Percentiles rank a stretch among this genome's conserved stretches.
These are phyloP conservation scores for Oreochromis grahami DNA, from an alignment of 2,797 vertebrate genomes.

Conservation along the genomic window DNA sequence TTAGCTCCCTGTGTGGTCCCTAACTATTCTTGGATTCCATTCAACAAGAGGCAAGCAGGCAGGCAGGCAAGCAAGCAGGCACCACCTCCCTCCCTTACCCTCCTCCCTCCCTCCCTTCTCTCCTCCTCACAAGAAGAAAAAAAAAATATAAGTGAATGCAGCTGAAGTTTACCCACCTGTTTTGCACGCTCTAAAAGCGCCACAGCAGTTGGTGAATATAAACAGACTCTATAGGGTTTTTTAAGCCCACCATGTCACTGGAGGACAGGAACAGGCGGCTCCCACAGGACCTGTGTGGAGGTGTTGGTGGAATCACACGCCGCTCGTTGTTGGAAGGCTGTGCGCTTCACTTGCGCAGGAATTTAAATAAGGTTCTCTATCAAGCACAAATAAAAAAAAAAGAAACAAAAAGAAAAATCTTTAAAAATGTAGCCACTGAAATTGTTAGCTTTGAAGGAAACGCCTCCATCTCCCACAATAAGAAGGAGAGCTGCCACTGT, in stretches of 20 bases:
- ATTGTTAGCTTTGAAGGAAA: not conserved
- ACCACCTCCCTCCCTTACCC: slow-evolving; percentile 68
- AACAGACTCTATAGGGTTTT: slow-evolving; percentile 70
- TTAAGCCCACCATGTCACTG: slow-evolving; percentile 65
- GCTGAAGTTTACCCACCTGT: slow-evolving; percentile 88
- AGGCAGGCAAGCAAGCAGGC: slow-evolving; percentile 73
- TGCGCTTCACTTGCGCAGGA: not conserved
- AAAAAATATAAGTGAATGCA: slow-evolving; percentile 80
- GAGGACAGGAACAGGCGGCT: slow-evolving; percentile 49
- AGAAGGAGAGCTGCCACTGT: slow-evolving; percentile 21
- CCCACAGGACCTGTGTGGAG: slow-evolving; percentile 41
- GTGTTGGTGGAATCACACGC: slow-evolving; percentile 39
- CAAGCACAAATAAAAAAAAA: not conserved
- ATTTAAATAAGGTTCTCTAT: slow-evolving; percentile 3
- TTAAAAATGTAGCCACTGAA: not conserved
- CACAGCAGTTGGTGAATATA: slow-evolving; percentile 76
- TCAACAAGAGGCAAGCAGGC: slow-evolving; percentile 87
- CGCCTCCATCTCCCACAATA: not conserved
- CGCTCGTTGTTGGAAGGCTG: slow-evolving; percentile 10
- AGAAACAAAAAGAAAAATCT: not conserved
- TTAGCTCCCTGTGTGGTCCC: slow-evolving; percentile 93
- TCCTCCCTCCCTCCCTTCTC: slow-evolving; percentile 51
- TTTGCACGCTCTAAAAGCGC: slow-evolving; percentile 77
- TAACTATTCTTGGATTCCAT: slow-evolving; percentile 96
- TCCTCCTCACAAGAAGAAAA: slow-evolving; percentile 66